Base-by-base conservation (phyloP, 2,888 invertebrate species). In the Epicampocera succincta region DNA sequence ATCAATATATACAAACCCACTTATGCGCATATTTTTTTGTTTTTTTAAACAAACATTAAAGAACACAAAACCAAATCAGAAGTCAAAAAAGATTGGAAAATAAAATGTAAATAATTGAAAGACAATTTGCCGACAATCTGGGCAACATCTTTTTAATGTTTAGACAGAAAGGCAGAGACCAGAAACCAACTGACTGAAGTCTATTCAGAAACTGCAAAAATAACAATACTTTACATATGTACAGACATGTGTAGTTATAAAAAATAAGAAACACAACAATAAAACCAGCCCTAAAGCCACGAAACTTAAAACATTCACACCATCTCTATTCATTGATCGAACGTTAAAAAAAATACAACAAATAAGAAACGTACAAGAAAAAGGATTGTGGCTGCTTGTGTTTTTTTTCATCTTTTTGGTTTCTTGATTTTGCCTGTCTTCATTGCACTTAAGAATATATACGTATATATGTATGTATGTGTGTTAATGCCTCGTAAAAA, bases 81-180 rank as follows among this genome's bases (percentile, higher is more conserved):
- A 83, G 58, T 58, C 69, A 63, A 65, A 25, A n/a, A 58, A 42
- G 48, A 75, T 48, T 33, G 50, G 71, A 76, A 77, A 76, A 82
- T 60, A 69, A 77, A 50, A 65, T 74, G 69, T 58, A 71, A 54
- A 82, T 58, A 74, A 85, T 83, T 84, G 83, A 80, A 82, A 83
- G 83, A 80, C 83, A 84, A 85, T 83, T 85, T 84, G 84, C 83
- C 85, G 85, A 84, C 84, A 85, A 85, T 85, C 85, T 85, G 85
- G 83, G 78, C 73, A 85, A 85, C 85, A 85, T 85, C 85, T 85
- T 81, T 82, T 56, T 66, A 71, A 69, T 83, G 84, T 76, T 83
- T 79, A 74, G 46, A 65, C 68, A 77, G 50, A 68, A 21, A 46
- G 15, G 19, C n/a, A 17, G 48, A 76, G 54, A 66, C 71, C 65